Evolutionary conservation across 2,888 invertebrate genomes (phyloP).

Genomic region (Allygus modestus): DNA sequence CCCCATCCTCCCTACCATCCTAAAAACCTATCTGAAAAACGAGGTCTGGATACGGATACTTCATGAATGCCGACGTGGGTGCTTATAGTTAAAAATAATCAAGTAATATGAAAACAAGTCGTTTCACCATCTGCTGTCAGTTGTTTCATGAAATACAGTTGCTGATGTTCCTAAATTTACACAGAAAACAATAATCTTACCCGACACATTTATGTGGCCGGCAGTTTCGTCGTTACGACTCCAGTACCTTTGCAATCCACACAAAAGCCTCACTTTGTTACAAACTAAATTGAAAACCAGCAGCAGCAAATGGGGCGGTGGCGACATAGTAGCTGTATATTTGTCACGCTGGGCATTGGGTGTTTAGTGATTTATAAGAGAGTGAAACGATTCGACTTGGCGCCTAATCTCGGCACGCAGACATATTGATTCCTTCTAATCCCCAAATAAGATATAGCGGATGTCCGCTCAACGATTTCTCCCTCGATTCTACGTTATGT

Average conservation of each 20-base stretch:
- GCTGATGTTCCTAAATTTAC: too few species aligned
- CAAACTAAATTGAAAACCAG: neutral
- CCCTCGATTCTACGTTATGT: neutral
- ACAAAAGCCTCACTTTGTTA: constrained; percentile 3
- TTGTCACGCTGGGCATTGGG: constrained; percentile 16
- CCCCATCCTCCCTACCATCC: too few species aligned
- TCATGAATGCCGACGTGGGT: too few species aligned
- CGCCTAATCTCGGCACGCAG: constrained; percentile 28
- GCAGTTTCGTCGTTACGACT: neutral
- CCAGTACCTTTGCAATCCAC: neutral
- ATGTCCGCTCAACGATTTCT: constrained; percentile 9
- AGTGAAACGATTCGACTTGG: constrained; percentile 15
- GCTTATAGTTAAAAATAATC: too few species aligned
- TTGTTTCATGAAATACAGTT: too few species aligned
- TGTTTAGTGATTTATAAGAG: constrained; percentile 33
- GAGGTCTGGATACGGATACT: too few species aligned
- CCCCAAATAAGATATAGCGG: constrained; percentile 37
- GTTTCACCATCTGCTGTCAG: too few species aligned
- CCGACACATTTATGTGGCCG: neutral
- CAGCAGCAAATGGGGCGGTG: neutral
- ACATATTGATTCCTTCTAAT: constrained; percentile 37
- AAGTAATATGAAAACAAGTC: too few species aligned
- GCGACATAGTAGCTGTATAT: constrained; percentile 16
- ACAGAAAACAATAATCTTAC: neutral
- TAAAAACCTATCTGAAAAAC: too few species aligned